Evolutionary conservation across 2,113 vertebrate genomes (phyloP).

Genomic region (Marmota flaviventris): DNA sequence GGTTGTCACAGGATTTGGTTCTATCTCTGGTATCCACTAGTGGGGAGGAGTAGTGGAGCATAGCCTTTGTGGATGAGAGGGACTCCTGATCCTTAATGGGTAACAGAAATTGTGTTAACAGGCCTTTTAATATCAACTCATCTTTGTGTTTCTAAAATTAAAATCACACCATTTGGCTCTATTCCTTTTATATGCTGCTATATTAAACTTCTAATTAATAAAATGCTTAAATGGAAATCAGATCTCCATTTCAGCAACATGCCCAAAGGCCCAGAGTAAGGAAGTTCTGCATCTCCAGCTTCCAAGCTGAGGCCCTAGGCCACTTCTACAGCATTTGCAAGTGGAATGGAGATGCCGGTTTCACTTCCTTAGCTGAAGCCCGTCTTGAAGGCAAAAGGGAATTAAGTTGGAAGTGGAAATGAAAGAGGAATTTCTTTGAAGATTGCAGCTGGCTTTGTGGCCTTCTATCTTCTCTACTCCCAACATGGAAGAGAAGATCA

Average conservation of each 20-base stretch:
- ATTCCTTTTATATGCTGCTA: neutral
- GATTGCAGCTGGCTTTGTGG: neutral
- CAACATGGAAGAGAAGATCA: neutral
- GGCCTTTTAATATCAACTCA: neutral
- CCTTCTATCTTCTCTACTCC: neutral
- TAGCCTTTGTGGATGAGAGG: no score
- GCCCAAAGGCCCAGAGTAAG: neutral
- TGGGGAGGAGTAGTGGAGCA: no score
- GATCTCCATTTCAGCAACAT: neutral
- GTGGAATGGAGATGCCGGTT: neutral
- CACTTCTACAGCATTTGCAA: neutral
- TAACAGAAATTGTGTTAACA: neutral
- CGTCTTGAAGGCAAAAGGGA: neutral
- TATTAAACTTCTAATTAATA: neutral
- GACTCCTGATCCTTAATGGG: no score
- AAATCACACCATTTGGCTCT: neutral
- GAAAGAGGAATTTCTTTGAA: neutral
- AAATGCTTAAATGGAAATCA: neutral
- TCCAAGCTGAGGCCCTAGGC: neutral
- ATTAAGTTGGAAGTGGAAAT: neutral
- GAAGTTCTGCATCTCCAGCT: neutral
- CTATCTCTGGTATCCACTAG: neutral
- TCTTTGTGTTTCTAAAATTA: slow-evolving; percentile 10
- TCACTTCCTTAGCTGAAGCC: neutral
- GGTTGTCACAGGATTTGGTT: neutral